Evolutionary conservation across 2,797 vertebrate genomes (phyloP).

Genomic region (Pangasius krempfi): DNA sequence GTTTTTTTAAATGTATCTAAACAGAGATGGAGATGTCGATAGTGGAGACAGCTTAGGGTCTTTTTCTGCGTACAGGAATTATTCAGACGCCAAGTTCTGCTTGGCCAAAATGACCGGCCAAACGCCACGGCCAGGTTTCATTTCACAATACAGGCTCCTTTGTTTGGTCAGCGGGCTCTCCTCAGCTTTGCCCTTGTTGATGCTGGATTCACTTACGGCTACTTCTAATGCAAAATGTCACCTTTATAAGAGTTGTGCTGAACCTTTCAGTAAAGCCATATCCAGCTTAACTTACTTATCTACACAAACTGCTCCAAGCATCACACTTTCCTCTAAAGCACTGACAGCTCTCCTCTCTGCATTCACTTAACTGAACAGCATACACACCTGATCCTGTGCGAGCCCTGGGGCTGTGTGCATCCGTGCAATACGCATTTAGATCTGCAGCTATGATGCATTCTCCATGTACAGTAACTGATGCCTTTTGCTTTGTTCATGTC

Average conservation of each 20-base stretch:
- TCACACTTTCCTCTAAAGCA: slow-evolving; percentile 29
- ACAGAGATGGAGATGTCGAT: not conserved
- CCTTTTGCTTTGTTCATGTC: not conserved
- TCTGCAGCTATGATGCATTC: not conserved
- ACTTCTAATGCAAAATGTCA: slow-evolving; percentile 36
- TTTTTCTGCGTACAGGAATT: slow-evolving; percentile 41
- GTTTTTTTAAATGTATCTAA: not conserved
- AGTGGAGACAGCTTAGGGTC: not conserved
- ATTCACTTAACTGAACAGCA: not conserved
- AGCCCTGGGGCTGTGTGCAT: not conserved
- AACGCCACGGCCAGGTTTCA: slow-evolving; percentile 51
- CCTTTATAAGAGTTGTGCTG: not conserved
- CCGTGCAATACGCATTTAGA: not conserved
- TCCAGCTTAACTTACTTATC: slow-evolving; percentile 62
- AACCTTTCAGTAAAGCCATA: not conserved
- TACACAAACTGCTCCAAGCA: slow-evolving; percentile 55
- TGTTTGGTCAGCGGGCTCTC: slow-evolving; percentile 44
- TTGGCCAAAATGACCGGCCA: slow-evolving; percentile 39
- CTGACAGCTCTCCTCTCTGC: slow-evolving; percentile 45
- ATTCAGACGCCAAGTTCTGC: slow-evolving; percentile 37
- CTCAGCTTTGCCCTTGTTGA: slow-evolving; percentile 34
- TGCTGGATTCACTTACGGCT: slow-evolving; percentile 30
- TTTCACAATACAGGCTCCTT: slow-evolving; percentile 54
- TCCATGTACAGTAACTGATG: not conserved
- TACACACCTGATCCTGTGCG: slow-evolving; percentile 37